Base-by-base conservation (phyloP, 2,797 vertebrate genomes). In the Melanotaenia pygmaea region DNA sequence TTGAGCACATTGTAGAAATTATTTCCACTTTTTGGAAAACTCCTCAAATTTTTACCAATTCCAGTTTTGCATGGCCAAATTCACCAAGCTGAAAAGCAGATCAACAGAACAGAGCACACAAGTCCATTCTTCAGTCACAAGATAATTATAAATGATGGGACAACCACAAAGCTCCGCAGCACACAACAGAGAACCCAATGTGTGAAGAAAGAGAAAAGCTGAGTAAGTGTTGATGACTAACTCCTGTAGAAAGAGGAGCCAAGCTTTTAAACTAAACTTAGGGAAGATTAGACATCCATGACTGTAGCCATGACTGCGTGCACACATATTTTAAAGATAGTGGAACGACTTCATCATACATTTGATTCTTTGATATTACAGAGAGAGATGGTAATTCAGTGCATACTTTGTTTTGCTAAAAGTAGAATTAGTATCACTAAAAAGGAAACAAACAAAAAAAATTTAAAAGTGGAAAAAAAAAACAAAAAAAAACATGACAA, bases 141-240 rank as follows among this genome's bases (percentile, higher is more conserved):
- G 6, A 47, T 18, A 18, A 14, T 40, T 40, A 14, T 40, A 43
- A 43, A 16, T 43, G 13, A 43, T 10, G 45, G 8, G 47, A 22
- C 9, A 45, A 45, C 43, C 16, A 45, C 43, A 45, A 2, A 22
- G 45, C 20, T n/a, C 0, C 20, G 3, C 47, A 2, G 47, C 47
- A 51, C 16, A 45, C n/a, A 51, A 22, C 47, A 51, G 6, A 24
- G 9, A 51, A 51, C n/a, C 47, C n/a, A 51, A 24, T 22, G 47
- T 24, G 47, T 22, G 20, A 54, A 14, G 24, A 54, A 54, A 5
- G 51, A 53, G 22, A 5, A 54, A 24, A 26, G 24, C 51, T 28
- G 24, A 54, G 12, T 54, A 54, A 54, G 51, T 54, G 51, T 54
- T 28, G 51, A 28, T 54, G 51, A 54, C 24, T 54, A 54, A 28